Percentiles rank a stretch among this genome's conserved stretches.
phyloP scores from a whole-genome alignment of 2,113 vertebrate species.

The Carettochelys insculpta region DNA sequence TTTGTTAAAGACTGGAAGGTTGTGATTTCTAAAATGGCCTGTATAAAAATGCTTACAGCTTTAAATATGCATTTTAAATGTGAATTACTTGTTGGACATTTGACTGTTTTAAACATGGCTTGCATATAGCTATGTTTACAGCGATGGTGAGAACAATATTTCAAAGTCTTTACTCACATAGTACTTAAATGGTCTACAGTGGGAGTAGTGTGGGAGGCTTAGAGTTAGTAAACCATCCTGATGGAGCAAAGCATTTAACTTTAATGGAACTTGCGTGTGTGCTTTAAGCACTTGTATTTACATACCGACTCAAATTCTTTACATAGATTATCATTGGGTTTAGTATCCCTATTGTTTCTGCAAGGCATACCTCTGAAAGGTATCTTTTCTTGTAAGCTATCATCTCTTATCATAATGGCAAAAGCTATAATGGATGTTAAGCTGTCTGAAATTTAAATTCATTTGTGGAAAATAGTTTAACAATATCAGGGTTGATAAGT shows the following conservation, averaged over 20 bases:
- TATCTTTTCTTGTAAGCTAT: fast-evolving
- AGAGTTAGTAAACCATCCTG: constrained; percentile 31
- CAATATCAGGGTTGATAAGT: constrained; percentile 8
- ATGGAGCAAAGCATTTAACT: not conserved
- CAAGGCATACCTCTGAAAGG: not conserved
- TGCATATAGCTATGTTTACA: not conserved
- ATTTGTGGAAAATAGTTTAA: not conserved
- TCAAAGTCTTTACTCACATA: not conserved
- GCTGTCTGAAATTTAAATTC: not conserved
- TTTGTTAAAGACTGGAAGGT: not conserved
- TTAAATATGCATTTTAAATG: fast-evolving
- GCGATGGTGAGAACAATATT: not conserved
- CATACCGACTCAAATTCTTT: not conserved
- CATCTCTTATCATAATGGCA: not conserved
- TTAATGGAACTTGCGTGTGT: constrained; percentile 13
- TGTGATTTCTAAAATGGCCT: not conserved
- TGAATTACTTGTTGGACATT: not conserved
- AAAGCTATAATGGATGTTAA: not conserved
- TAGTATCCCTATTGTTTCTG: not conserved
- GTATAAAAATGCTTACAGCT: fast-evolving
- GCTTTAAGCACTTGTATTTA: not conserved
- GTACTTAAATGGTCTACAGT: constrained; percentile 8
- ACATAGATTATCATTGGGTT: not conserved
- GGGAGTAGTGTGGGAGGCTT: constrained; percentile 28
- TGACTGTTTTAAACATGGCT: not conserved